Evolutionary conservation across 2,113 vertebrate species (phyloP), one percentile per base, ranked within the genome.

Genomic region (Oreocharis arfaki): DNA sequence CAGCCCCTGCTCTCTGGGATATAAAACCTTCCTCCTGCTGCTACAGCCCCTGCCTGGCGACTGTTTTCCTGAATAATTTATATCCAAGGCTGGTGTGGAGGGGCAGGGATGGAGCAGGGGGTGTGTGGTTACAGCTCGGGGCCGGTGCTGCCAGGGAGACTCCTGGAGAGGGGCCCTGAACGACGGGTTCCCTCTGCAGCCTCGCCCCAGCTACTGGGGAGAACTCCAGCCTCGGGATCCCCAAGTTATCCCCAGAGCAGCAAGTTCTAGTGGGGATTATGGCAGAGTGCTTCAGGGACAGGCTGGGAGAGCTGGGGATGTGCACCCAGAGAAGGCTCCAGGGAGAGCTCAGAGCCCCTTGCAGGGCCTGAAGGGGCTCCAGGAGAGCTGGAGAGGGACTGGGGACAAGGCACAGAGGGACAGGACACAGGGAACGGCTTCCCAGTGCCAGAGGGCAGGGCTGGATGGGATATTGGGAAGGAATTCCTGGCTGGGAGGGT

Each of bases 201-300:
- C 15, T 11, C 57, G 55, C 53, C 44, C 44, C 5, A 4, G 17
- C 20, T 13, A 2, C 49, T 1, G 37, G n/a, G 22, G 3, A 70
- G 20, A 67, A 11, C 10, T 64, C n/a, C 65, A 21, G 17, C 37
- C 46, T 35, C 4, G 0, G 27, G 5, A 35, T 9, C 32, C 56
- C 64, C 32, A 15, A 2, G 13, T 13, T 41, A 9, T 53, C 70
- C 73, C 65, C 37, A 22, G 0, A 59, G 67, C 68, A 32, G 10
- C 21, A 1, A 1, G 16, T 6, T 30, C 35, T 44, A 42, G 46
- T 4, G 65, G 59, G 7, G 46, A 53, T 37, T 37, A 0, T 3
- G 13, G 32, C 35, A 39, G 59, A 63, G 19, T 28, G 41, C n/a
- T 35, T 22, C 57, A 32, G 50, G 9, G 65, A 8, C 65, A 35